These are phyloP conservation scores for Ichneumoninae sp. DNA, from an alignment of 2,888 invertebrate genomes.

Conservation along the genomic window DNA sequence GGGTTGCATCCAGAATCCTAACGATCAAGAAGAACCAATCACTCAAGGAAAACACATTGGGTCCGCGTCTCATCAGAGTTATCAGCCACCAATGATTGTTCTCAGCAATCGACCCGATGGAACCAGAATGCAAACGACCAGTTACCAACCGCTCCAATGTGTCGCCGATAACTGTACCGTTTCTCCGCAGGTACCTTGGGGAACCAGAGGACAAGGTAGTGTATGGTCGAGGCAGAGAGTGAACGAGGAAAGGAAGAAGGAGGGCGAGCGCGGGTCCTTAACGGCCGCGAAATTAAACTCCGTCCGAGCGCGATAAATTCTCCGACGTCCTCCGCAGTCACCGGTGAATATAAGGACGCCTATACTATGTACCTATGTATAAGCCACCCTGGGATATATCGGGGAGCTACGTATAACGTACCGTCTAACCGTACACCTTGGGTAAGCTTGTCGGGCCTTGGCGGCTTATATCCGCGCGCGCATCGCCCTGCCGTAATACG, in stretches of 20 bases:
- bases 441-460: slow-evolving; percentile 56
- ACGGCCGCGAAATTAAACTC: slow-evolving; percentile 76
- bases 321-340: slow-evolving; percentile 76
- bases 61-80: no score
- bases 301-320: slow-evolving; percentile 77
- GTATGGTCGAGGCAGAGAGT: slow-evolving; percentile 27
- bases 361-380: slow-evolving; percentile 55
- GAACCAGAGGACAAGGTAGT: slow-evolving; percentile 5
- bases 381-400: slow-evolving; percentile 55
- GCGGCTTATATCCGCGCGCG: slow-evolving; percentile 58
- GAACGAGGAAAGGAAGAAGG: slow-evolving; percentile 31
- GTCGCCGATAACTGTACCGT: slow-evolving; percentile 24
- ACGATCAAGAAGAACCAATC: no score
- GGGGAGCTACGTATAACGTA: slow-evolving; percentile 48
- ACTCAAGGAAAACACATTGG: no score
- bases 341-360: slow-evolving; percentile 68
- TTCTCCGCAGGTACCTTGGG: neutral
- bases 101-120: no score
- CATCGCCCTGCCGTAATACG: slow-evolving; percentile 36
- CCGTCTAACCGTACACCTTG: slow-evolving; percentile 59
- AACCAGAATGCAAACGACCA: neutral
- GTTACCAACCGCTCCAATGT: no score
- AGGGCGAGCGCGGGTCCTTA: slow-evolving; percentile 63
- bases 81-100: no score
- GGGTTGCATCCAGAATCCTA: neutral